Evolutionary conservation across 2,888 invertebrate species (phyloP), one percentile per base, ranked within the genome.

Genomic region (Phorcus lineatus): DNA sequence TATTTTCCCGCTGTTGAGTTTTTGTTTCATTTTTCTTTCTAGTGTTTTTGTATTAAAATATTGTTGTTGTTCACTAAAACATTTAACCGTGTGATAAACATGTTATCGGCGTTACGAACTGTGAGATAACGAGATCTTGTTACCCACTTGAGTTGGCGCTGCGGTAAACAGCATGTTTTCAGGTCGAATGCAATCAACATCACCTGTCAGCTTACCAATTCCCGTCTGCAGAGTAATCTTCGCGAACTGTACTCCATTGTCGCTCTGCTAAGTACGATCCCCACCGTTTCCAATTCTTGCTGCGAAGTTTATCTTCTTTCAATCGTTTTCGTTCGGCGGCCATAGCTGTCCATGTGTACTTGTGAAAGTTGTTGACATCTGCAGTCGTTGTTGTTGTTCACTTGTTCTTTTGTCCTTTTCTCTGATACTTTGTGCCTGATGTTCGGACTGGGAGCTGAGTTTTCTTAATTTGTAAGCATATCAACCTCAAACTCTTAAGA

Each of bases 231-330:
- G 92, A 93, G 76, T 91, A 91, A 84, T 93, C 93, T 80, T 93
- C 93, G 40, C 93, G 80, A 3, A 93, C 92, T 2, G 93, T 93
- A 4, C 92, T 93, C 93, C 93, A 93, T 84, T 93, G 92, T n/a
- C 92, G 80, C 80, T 92, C 92, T 0, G 92, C 88, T 53, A 92
- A 82, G 81, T 92, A 93, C 6, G 92, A 92, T 0, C 91, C 92
- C 93, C 93, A 93, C 75, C 90, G 84, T 81, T 91, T 91, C 93
- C 93, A 93, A 82, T 90, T 88, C 75, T 88, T 86, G 2, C 80
- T 76, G 13, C 91, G 82, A 7, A 81, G 75, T 77, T 84, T 87
- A 80, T 91, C 91, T 83, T 92, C 91, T 70, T 86, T 86, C 77
- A 92, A 78, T 9, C 92, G 87, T 54, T 86, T 84, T 40, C 82